Conservation (phyloP, 2,797 vertebrate genomes). For the Channa striata region DNA sequence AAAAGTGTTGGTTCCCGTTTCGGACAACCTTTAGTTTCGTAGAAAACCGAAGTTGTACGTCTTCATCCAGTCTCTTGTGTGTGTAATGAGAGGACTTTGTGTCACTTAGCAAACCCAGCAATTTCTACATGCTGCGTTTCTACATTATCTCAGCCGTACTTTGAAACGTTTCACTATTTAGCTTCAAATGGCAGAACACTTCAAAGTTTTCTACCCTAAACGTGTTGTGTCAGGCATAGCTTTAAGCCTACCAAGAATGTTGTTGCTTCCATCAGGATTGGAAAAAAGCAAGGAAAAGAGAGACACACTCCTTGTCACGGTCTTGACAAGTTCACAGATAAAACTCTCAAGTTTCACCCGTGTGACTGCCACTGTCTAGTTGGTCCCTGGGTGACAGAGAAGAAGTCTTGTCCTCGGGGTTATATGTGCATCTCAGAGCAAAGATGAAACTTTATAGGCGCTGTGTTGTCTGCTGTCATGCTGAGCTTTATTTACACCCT, state of each 20-base stretch:
- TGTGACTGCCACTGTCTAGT: slow-evolving; percentile 50
- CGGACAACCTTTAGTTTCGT: slow-evolving; percentile 40
- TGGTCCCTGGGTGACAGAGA: slow-evolving; percentile 59
- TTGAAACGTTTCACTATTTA: neutral
- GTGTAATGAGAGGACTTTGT: slow-evolving; percentile 29
- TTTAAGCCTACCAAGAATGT: slow-evolving; percentile 11
- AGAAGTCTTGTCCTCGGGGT: slow-evolving; percentile 64
- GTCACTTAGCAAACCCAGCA: slow-evolving; percentile 25
- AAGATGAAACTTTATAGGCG: slow-evolving; percentile 54
- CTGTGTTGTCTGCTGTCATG: slow-evolving; percentile 65
- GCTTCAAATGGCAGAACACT: neutral
- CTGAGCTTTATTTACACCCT: slow-evolving; percentile 67
- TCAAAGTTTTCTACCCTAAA: neutral
- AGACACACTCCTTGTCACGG: slow-evolving; percentile 32
- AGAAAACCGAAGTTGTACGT: slow-evolving; percentile 1
- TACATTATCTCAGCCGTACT: neutral
- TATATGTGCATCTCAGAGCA: slow-evolving; percentile 50
- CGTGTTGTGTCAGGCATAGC: too few relatives aligned
- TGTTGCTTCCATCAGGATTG: slow-evolving; percentile 12
- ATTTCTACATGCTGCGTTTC: neutral
- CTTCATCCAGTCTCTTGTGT: slow-evolving; percentile 1
- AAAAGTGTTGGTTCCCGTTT: slow-evolving; percentile 35
- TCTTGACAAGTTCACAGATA: slow-evolving; percentile 62
- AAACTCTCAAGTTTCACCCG: slow-evolving; percentile 56
- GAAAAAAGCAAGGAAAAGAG: neutral